Percentiles rank a stretch among this genome's conserved stretches.
Conservation (phyloP, 2,797 vertebrate species). For the Meda fulgida region DNA sequence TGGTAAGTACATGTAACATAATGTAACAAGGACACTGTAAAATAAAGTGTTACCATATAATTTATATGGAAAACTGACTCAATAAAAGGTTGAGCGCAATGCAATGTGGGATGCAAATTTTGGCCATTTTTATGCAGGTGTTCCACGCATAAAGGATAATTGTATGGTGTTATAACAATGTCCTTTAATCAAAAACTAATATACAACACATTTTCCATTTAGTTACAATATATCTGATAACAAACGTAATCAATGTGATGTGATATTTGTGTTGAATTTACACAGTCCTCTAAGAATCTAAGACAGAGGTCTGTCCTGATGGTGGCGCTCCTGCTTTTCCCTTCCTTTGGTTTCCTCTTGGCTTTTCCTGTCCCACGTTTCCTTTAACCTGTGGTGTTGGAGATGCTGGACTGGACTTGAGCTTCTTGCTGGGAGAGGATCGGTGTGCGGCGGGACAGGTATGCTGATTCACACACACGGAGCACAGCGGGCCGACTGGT, state of each 20-base stretch:
- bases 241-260: not conserved
- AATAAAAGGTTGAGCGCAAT: not conserved
- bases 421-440: conserved; percentile 69
- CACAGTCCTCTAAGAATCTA: not conserved
- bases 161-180: not conserved
- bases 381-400: conserved; percentile 33
- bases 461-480: conserved; percentile 86
- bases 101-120: not conserved
- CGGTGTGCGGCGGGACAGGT: conserved; percentile 84
- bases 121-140: not conserved
- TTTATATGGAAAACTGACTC: not conserved
- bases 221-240: not conserved
- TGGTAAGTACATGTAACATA: no score
- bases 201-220: not conserved
- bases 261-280: not conserved
- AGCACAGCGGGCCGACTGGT: conserved; percentile 86
- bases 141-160: not conserved
- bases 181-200: not conserved
- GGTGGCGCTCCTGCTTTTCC: conserved; percentile 18
- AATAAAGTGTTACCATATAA: no score
- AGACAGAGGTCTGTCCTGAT: not conserved
- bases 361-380: no score
- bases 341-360: not conserved
- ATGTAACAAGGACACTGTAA: no score
- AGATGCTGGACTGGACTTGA: conserved; percentile 53